Conservation (phyloP, 2,888 invertebrate species). For the Nipponacmea schrenckii region DNA sequence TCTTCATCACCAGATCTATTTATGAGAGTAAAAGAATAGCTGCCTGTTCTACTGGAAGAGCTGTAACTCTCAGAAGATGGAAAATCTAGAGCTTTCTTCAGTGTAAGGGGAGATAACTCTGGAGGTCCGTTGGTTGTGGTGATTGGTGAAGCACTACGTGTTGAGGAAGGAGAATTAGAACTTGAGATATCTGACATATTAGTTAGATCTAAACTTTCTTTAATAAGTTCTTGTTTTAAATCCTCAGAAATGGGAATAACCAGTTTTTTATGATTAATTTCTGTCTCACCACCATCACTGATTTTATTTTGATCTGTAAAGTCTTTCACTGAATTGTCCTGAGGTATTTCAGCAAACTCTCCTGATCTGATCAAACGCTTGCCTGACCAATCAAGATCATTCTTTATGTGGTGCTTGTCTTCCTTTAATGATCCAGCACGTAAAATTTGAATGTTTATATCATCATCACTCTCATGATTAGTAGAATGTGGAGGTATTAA, state of each 20-base stretch:
- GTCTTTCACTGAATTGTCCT: conserved; percentile 44
- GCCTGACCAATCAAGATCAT: conserved; percentile 52
- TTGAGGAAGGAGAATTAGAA: conserved; percentile 32
- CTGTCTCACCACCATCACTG: conserved; percentile 29
- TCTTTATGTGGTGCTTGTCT: conserved; percentile 30
- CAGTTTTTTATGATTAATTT: conserved; percentile 11
- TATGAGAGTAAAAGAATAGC: conserved; percentile 19
- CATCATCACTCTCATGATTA: not conserved
- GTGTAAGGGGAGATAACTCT: conserved; percentile 36
- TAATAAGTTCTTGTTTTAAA: conserved; percentile 21
- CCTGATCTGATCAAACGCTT: conserved; percentile 49
- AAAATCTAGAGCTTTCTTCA: conserved; percentile 30
- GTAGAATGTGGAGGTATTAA: not conserved
- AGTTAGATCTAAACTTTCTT: conserved; percentile 28
- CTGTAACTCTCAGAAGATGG: conserved; percentile 25
- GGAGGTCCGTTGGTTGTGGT: conserved; percentile 37
- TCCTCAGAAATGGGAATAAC: not conserved
- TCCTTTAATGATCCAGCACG: conserved; percentile 42
- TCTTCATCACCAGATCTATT: conserved; percentile 27
- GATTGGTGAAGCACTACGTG: conserved; percentile 29
- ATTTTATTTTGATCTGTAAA: conserved; percentile 43
- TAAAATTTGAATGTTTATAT: conserved; percentile 8
- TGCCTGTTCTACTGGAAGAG: conserved; percentile 28
- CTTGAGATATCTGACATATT: conserved; percentile 48
- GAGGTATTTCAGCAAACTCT: conserved; percentile 54